Base-by-base conservation (phyloP, 2,797 vertebrate species). In the Monodelphis domestica region DNA sequence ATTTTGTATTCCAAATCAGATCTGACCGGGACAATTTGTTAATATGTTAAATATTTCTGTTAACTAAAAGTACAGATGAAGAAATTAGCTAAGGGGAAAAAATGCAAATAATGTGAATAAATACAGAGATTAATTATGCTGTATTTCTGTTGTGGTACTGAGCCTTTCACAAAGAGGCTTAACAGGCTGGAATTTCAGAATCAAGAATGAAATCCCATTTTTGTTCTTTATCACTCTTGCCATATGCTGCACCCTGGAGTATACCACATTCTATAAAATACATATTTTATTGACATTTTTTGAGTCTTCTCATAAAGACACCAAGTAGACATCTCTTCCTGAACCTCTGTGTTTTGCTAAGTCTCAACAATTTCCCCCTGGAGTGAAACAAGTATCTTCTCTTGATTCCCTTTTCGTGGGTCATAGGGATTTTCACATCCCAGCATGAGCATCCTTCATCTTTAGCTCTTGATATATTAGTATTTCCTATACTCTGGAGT, bases 341-440 rank as follows among this genome's bases (percentile, higher is more conserved):
- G n/a, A 53, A 55, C 33, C 89, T 51, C 33, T 2, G 0, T 94
- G 94, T 53, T 56, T 28, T 78, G 38, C 5, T 12, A 6, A 33
- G 15, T 91, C 11, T 0, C n/a, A 29, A 54, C 63, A 56, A 92
- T 95, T 53, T 54, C 92, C 24, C 2, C 0, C 5, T 53, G 28
- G 5, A 12, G 54, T n/a, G 92, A 53, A 17, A 0, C 0, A 1
- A 56, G 88, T 11, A n/a, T 51, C 53, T 88, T 93, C 4, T 6
- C n/a, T 55, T 84, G 5, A 54, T 90, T 70, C 89, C 21, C 54
- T 95, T 91, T 91, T 88, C n/a, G 5, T 70, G 91, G 78, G 28
- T 53, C 1, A 0, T 87, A 93, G 87, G 89, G 53, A 3, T 54
- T 88, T 94, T 5, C 5, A 17, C 0, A 4, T 45, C 38, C 21